Percentiles rank a stretch among this genome's conserved stretches.
Conservation (phyloP, 2,888 invertebrate genomes). For the Ormyrus labotus region DNA sequence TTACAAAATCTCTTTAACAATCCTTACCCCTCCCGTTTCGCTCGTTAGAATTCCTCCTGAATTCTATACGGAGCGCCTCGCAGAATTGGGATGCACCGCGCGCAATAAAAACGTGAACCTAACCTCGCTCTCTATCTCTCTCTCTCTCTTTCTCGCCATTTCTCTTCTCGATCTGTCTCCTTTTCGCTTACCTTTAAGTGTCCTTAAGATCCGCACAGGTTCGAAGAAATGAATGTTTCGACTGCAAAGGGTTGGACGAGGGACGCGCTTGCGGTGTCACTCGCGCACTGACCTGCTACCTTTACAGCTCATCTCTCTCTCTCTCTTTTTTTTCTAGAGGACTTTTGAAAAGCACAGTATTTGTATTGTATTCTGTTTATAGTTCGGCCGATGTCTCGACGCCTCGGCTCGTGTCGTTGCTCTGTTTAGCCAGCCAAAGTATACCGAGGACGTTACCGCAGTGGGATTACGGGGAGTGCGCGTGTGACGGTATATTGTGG, state of each 20-base stretch:
- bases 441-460: too few species aligned
- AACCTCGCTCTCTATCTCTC: constrained; percentile 1
- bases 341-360: constrained; percentile 17
- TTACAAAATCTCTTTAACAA: too few species aligned
- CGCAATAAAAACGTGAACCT: neutral
- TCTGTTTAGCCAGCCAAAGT: too few species aligned
- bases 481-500: too few species aligned
- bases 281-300: constrained; percentile 31
- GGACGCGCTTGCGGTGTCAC: constrained; percentile 41
- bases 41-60: too few species aligned
- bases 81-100: neutral
- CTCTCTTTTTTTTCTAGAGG: constrained; percentile 9
- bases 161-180: neutral
- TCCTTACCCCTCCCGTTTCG: too few species aligned
- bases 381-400: neutral
- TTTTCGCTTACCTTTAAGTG: constrained; percentile 5
- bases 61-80: too few species aligned
- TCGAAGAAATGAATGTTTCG: neutral
- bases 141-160: neutral
- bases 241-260: neutral
- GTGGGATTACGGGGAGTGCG: too few species aligned
- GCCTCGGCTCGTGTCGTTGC: too few species aligned
- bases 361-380: constrained; percentile 1
- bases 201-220: neutral
- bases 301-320: constrained; percentile 53